Base-by-base conservation (phyloP, 2,888 invertebrate genomes). In the Mechanitis messenoides region DNA sequence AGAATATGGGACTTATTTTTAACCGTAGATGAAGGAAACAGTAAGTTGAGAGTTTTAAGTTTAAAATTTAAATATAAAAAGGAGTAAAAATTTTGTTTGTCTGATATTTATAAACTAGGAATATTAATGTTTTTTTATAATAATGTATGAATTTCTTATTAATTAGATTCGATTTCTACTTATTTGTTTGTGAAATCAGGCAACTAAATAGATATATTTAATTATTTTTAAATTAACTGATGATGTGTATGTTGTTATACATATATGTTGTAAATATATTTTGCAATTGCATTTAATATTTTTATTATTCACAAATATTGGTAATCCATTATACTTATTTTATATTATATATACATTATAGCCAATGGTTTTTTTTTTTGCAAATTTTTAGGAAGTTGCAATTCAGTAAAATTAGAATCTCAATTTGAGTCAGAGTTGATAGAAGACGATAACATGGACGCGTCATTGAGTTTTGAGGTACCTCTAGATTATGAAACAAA, bases 1-100 rank as follows among this genome's bases (percentile, higher is more conserved):
- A 87, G 81, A 70, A 89, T 89, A 67, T 89, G 82, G 81, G 88
- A 89, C 63, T 66, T 86, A 3, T 89, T 88, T 68, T 66, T 89
- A 45, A 74, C 83, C 3, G 75, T 73, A 60, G 71, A 75, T 58
- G 64, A 61, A 55, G 59, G 61, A 63, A 78, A 78, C 64, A 69
- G 69, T 64, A 67, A 72, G 33, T 80, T 7, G 9, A 7, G 9
- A 42, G 9, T 42, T 42, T 42, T 42, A 1, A 42, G 11, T 11
- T 9, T 50, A n/a, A 50, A 50, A 31, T 11, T 9, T 7, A 7
- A 1, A 50, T 50, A 7, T 9, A 31, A 9, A 50, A 50, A 35
- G 35, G 2, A 35, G 35, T 3, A 7, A 9, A 9, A 3, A 9
- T n/a, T n/a, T n/a, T n/a, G n/a, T n/a, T n/a, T n/a, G n/a, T n/a